phyloP scores from a whole-genome alignment of 2,797 vertebrate species.

The Myotis planiceps region DNA sequence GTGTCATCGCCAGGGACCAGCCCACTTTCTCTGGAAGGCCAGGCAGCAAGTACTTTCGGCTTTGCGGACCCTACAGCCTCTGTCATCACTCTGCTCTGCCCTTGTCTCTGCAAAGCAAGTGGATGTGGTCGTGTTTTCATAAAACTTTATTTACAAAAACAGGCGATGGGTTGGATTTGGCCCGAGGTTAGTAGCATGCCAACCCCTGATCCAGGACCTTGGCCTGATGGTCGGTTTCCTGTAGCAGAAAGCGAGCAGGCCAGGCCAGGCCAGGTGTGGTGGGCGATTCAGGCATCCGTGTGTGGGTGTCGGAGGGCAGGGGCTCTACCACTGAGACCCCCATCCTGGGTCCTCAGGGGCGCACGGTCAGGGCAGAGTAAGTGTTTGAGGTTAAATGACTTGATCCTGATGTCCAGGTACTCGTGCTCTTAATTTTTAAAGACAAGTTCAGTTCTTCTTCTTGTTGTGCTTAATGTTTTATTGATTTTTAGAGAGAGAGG shows the following conservation, averaged over 20 bases:
- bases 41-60: not conserved
- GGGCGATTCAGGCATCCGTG: rapidly evolving
- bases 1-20: rapidly evolving
- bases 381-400: not conserved
- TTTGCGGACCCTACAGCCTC: not conserved
- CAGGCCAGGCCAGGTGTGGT: not conserved
- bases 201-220: not conserved
- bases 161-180: not conserved
- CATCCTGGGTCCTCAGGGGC: not conserved
- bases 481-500: not conserved
- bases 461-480: too few relatives aligned
- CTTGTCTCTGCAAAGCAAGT: not conserved
- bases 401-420: not conserved
- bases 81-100: not conserved
- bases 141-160: slow-evolving; percentile 10
- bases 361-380: not conserved
- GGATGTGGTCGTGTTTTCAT: not conserved
- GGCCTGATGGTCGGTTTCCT: not conserved
- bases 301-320: too few relatives aligned
- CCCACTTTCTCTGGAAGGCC: not conserved
- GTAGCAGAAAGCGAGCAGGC: not conserved
- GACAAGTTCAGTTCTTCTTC: not conserved
- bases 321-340: not conserved
- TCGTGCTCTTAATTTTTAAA: not conserved
- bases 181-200: rapidly evolving